A percentile compares a stretch with the other conserved stretches of the same genome.
Conservation (phyloP, 2,888 invertebrate species). For the Agrotis puta region DNA sequence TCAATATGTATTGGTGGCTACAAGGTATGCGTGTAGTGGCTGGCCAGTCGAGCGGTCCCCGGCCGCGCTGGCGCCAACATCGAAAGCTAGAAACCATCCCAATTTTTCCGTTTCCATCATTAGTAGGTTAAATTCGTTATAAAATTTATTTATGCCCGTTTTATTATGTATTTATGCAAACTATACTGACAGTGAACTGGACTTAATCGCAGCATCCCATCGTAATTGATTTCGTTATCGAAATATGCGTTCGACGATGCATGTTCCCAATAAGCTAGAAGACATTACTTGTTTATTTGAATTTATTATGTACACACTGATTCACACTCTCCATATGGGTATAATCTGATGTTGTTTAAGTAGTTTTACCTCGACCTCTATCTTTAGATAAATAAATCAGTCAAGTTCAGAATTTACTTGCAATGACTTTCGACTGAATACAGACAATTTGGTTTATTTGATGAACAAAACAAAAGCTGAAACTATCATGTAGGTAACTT, state of each 20-base stretch:
- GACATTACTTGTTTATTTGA: slow-evolving; percentile 29
- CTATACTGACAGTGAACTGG: slow-evolving; percentile 74
- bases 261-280: slow-evolving; percentile 55
- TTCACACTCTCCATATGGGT: slow-evolving; percentile 34
- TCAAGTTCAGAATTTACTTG: neutral
- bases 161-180: slow-evolving; percentile 81
- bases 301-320: slow-evolving; percentile 40
- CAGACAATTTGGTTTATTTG: neutral
- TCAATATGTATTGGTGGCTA: slow-evolving; percentile 63
- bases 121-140: slow-evolving; percentile 75
- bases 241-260: slow-evolving; percentile 70
- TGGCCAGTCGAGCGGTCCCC: slow-evolving; percentile 62
- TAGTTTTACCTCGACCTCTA: neutral
- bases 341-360: neutral
- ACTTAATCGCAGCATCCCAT: slow-evolving; percentile 76
- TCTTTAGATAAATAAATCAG: neutral
- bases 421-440: neutral
- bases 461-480: too few species aligned
- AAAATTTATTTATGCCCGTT: slow-evolving; percentile 77
- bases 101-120: slow-evolving; percentile 79
- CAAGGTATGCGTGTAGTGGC: slow-evolving; percentile 63
- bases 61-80: slow-evolving; percentile 75
- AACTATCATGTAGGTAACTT: too few species aligned
- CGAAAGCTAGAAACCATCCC: slow-evolving; percentile 77
- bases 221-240: slow-evolving; percentile 78